Base-by-base conservation (phyloP, 1,140 invertebrate genomes). In the Hycleus phaleratus region DNA sequence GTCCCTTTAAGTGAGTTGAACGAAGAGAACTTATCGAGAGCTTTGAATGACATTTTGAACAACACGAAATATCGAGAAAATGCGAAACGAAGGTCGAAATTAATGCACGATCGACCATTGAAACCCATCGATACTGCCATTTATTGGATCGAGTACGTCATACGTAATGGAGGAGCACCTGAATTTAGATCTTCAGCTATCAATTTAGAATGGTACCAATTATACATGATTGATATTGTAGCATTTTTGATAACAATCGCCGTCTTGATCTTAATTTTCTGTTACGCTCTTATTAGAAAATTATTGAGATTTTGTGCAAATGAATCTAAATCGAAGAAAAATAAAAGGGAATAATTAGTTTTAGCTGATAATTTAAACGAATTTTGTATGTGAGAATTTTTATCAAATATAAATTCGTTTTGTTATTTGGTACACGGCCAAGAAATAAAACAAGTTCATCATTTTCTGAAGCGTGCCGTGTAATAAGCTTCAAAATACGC, bases 121-220 rank as follows among this genome's bases (percentile, higher is more conserved):
- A 55, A 53, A 50, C 58, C 58, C 7, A 50, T 55, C 10, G 51
- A 60, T 42, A 39, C 39, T 2, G 58, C 58, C 4, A 42, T 55
- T 38, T 60, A 60, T 47, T 60, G 58, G 58, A 12, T 50, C 4
- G 58, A 60, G n/a, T 54, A 60, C 25, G 47, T 60, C 8, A 55
- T 60, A 2, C 24, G 47, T 11, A 26, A 60, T 50, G 43, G 38
- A 32, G 52, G 58, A 9, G 47, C 46, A 18, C 42, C 53, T 11
- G 24, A 57, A 8, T 26, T 49, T 7, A 62, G 45, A 55, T 47
- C 53, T 7, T 42, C 52, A 26, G 60, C 42, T 25, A 3, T 55
- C 25, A 5, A 55, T 10, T 12, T 55, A 18, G 24, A 46, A 40
- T 55, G 52, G 44, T 47, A 55, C 26, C 43, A 55, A 47, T 10